These are phyloP conservation scores for Fringilla coelebs DNA, from an alignment of 2,797 vertebrate genomes.

Conservation along the genomic window DNA sequence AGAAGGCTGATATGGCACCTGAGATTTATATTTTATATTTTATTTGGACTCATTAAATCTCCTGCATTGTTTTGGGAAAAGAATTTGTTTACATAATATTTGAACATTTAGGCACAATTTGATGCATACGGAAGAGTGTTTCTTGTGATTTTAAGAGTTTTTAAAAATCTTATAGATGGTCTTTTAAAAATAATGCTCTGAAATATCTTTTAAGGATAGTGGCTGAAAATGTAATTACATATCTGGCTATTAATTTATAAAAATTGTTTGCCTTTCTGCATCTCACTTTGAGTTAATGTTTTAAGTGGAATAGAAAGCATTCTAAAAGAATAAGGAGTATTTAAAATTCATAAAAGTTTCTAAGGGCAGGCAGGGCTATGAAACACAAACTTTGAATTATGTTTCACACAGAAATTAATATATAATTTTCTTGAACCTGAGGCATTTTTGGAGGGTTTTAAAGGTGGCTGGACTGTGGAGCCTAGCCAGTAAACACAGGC, in stretches of 20 bases:
- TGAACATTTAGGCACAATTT: constrained; percentile 58
- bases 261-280: constrained; percentile 18
- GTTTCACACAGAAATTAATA: neutral
- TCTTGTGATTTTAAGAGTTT: constrained; percentile 67
- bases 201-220: constrained; percentile 55
- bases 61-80: constrained; percentile 62
- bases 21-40: constrained; percentile 59
- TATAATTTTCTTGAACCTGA: neutral
- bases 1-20: constrained; percentile 19
- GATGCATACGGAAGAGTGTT: constrained; percentile 58
- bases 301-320: constrained; percentile 11
- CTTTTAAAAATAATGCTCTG: constrained; percentile 59
- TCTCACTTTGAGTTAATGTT: constrained; percentile 1
- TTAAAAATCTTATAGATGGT: constrained; percentile 44
- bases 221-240: neutral
- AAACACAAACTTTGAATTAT: neutral
- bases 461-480: neutral
- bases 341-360: neutral
- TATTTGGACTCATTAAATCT: constrained; percentile 56
- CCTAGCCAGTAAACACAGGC: neutral
- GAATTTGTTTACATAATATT: constrained; percentile 57
- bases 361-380: neutral
- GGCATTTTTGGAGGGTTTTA: neutral
- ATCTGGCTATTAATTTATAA: constrained; percentile 39
- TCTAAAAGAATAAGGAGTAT: constrained; percentile 6